phyloP scores from a whole-genome alignment of 2,113 vertebrate genomes.

The Tenrec ecaudatus region DNA sequence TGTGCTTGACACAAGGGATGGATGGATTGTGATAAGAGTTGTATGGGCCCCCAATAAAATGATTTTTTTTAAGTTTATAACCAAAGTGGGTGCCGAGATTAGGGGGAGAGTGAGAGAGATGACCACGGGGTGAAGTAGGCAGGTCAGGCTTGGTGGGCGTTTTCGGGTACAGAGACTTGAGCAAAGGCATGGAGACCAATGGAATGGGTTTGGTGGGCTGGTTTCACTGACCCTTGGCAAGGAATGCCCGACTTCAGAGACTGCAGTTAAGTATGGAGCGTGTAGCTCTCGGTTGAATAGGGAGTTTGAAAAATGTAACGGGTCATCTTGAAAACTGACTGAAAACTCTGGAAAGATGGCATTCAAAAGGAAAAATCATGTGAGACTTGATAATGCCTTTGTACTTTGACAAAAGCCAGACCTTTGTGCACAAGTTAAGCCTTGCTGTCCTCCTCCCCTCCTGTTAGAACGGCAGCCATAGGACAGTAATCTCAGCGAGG shows the following conservation, averaged over 20 bases:
- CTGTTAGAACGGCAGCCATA: not conserved
- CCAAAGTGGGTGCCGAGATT: not conserved
- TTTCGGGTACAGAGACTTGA: fast-evolving
- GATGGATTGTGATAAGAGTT: too few species aligned
- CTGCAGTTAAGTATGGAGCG: too few species aligned
- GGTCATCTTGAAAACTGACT: not conserved
- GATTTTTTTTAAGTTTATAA: not conserved
- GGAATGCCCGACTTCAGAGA: not conserved
- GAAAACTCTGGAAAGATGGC: not conserved
- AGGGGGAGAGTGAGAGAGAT: too few species aligned
- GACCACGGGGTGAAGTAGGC: too few species aligned
- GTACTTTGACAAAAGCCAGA: too few species aligned
- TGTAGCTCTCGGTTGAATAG: not conserved
- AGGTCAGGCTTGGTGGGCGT: too few species aligned
- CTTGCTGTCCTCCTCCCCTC: not conserved
- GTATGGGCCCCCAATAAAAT: too few species aligned
- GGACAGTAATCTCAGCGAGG: not conserved
- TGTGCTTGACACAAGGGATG: too few species aligned
- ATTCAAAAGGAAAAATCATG: not conserved
- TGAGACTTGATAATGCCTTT: not conserved
- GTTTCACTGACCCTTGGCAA: too few species aligned
- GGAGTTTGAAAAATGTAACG: not conserved
- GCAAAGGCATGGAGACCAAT: not conserved
- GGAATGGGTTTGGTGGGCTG: not conserved
- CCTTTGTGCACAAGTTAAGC: fast-evolving